Evolutionary conservation across 2,113 vertebrate genomes (phyloP).

Genomic region (Dendropsophus ebraccatus): DNA sequence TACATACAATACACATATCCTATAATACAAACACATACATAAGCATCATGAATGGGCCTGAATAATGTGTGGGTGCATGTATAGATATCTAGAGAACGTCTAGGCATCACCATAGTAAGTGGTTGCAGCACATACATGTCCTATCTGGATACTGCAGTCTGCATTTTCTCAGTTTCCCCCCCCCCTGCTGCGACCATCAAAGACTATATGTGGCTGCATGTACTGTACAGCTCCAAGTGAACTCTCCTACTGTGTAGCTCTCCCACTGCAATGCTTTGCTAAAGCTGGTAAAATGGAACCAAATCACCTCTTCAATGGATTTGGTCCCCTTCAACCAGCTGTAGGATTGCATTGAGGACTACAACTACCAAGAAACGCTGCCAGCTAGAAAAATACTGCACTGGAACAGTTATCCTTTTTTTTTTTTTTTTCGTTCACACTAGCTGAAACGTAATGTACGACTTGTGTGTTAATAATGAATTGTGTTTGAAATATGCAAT

Average conservation of each 20-base stretch:
- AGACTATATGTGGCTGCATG: slow-evolving; percentile 12
- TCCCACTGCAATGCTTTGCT: slow-evolving; percentile 76
- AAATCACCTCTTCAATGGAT: slow-evolving; percentile 83
- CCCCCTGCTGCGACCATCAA: slow-evolving; percentile 9
- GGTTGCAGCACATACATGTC: slow-evolving; percentile 20
- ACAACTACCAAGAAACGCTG: slow-evolving; percentile 56
- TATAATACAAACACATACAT: no score
- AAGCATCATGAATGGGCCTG: not conserved
- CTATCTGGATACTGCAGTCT: slow-evolving; percentile 24
- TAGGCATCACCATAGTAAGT: not conserved
- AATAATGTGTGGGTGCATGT: no score
- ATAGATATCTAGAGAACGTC: no score
- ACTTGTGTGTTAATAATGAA: not conserved
- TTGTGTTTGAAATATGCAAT: not conserved
- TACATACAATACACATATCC: no score
- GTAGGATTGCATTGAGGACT: slow-evolving; percentile 85
- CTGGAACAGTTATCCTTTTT: not conserved
- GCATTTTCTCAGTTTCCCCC: not conserved
- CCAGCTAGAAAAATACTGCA: slow-evolving; percentile 17
- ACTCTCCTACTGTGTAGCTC: not conserved
- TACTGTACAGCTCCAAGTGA: not conserved
- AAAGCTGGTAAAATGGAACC: slow-evolving; percentile 87
- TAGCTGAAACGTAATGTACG: not conserved
- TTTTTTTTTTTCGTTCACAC: no score
- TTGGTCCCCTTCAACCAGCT: slow-evolving; percentile 91